phyloP scores from a whole-genome alignment of 2,797 vertebrate species.

The Vireo griseus region DNA sequence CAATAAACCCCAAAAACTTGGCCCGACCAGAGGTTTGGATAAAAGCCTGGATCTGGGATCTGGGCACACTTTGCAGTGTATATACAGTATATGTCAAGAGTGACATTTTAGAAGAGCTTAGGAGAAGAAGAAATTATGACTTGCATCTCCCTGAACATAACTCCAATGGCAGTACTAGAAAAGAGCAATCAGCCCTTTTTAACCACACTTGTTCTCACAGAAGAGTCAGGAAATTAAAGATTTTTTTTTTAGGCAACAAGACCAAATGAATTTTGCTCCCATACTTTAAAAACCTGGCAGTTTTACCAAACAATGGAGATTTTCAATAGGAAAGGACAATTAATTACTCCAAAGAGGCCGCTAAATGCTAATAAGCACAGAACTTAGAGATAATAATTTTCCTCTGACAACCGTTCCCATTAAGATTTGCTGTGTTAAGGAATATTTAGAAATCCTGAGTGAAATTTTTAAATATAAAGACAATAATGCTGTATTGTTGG shows the following conservation, averaged over 20 bases:
- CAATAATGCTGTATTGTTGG: not conserved
- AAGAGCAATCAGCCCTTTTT: constrained; percentile 66
- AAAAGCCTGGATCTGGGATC: constrained; percentile 32
- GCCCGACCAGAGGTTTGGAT: constrained; percentile 62
- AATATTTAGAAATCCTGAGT: constrained; percentile 32
- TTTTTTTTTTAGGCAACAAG: not conserved
- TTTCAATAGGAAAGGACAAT: constrained; percentile 24
- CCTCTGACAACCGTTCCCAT: not conserved
- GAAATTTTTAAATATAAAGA: not conserved
- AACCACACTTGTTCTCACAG: constrained; percentile 61
- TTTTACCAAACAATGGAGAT: constrained; percentile 14
- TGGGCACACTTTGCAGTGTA: constrained; percentile 47
- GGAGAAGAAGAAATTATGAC: constrained; percentile 58
- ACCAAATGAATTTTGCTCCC: constrained; percentile 26
- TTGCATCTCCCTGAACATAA: constrained; percentile 35
- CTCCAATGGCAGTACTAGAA: constrained; percentile 28
- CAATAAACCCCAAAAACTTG: constrained; percentile 2
- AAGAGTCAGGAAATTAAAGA: constrained; percentile 61
- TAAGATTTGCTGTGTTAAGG: not conserved
- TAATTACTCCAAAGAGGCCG: not conserved
- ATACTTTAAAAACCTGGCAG: constrained; percentile 31
- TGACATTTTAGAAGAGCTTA: constrained; percentile 50
- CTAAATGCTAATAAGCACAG: constrained; percentile 26
- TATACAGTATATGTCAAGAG: constrained; percentile 58
- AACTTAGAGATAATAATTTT: constrained; percentile 14